Base-by-base conservation (phyloP, 2,113 vertebrate genomes). In the Pica pica region DNA sequence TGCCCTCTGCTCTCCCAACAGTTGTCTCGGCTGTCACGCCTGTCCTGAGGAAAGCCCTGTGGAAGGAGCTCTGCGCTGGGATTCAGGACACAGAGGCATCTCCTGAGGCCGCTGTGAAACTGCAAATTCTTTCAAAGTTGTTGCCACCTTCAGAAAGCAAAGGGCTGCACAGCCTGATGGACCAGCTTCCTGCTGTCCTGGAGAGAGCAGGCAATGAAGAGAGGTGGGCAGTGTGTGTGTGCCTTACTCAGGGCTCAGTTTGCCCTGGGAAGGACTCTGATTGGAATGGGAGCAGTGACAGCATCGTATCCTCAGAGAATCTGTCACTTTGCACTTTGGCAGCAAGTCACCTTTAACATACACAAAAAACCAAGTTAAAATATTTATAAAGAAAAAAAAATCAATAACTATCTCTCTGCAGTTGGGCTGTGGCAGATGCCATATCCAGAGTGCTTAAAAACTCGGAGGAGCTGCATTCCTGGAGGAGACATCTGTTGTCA, bases 351-450 rank as follows among this genome's bases (percentile, higher is more conserved):
- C 13, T 71, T 79, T 49, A 75, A 24, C 31, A 27, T 55, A 33
- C 1, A 22, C 11, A n/a, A n/a, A 91, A 85, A 63, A 2, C 2
- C 27, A 68, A 68, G 14, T 82, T 67, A 17, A 27, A 60, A 41
- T 42, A 19, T 65, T 16, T 41, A 39, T 21, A 16, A 78, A 75
- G 23, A 39, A 39, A 39, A 41, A 41, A 41, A 41, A 41, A 26
- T 3, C 16, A 65, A 4, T 28, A 27, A 57, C 27, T 16, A 6
- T 61, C 15, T 89, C 78, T 70, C 50, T 96, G 68, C 96, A 99
- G 99, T 20, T 99, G 99, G 99, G 69, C 90, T 5, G 87, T 99
- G 61, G 98, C 98, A 18, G 99, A 99, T 77, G 93, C 98, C 6
- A 27, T 99, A 83, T 97, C 96, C 8, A 95, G 97, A 35, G 97